Percentiles rank a stretch among this genome's conserved stretches.
phyloP scores from a whole-genome alignment of 37 sponge, comb jelly and placozoan genomes.

The Dysidea cf. avara region DNA sequence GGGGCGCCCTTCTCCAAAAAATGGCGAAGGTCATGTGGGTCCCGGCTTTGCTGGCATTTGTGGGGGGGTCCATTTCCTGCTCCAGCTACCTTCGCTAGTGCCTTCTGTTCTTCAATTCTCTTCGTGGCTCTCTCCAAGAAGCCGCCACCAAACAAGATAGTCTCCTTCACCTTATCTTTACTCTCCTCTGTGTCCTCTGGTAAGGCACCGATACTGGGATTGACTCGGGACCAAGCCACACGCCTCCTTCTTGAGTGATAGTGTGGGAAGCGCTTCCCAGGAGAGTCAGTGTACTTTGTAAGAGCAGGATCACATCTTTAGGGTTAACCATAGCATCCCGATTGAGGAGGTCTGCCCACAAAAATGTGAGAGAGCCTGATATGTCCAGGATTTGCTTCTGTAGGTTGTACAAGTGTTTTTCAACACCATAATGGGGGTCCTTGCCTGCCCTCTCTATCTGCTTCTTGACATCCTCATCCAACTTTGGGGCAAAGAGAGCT shows the following conservation, averaged over 20 bases:
- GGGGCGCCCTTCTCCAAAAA: constrained; percentile 12
- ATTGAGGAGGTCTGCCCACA: too few species aligned
- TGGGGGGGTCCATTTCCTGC: background rate
- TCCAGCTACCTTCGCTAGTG: background rate
- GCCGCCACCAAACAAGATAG: background rate
- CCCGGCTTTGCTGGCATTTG: background rate
- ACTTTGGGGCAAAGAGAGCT: too few species aligned
- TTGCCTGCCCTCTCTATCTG: too few species aligned
- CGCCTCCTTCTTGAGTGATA: background rate
- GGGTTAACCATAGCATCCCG: constrained; percentile 29
- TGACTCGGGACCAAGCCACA: background rate
- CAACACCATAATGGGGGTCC: too few species aligned
- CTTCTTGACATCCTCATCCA: too few species aligned
- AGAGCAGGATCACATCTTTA: constrained; percentile 42
- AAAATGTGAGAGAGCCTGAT: too few species aligned
- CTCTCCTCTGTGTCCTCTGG: background rate
- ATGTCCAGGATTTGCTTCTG: too few species aligned
- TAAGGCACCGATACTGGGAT: background rate
- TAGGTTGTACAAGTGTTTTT: too few species aligned
- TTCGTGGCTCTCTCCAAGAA: background rate
- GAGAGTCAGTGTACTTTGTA: constrained; percentile 15
- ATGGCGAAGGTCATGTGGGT: background rate
- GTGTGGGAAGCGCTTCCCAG: background rate
- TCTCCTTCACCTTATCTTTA: background rate
- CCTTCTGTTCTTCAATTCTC: background rate